Base-by-base conservation (phyloP, 1,140 invertebrate genomes). In the Geopemphigus sp. region DNA sequence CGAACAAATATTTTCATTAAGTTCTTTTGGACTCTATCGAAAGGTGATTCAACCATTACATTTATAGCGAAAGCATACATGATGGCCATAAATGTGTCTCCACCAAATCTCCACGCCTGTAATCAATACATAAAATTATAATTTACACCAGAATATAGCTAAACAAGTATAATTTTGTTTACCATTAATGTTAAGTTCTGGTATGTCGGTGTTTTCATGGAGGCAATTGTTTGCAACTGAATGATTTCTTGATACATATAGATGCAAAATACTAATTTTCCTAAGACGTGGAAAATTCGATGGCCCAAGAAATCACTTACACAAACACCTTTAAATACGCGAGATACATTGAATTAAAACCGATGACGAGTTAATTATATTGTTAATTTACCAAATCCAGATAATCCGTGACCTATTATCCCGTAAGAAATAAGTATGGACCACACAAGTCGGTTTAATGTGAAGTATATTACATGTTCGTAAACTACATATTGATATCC, bases 1-100 rank as follows among this genome's bases (percentile, higher is more conserved):
- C 81, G 54, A n/a, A 80, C 29, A 68, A 81, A 80, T 29, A 78
- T 19, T 59, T 80, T 80, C 57, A 81, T 59, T 10, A 81, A 6
- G 74, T 83, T 83, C 76, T 83, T 83, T 56, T 83, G 82, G 4
- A 83, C 47, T 64, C 82, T 80, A 19, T 83, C 82, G 4, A 82
- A 63, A 1, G 82, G 82, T 0, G 82, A 82, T 80, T 83, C 82
- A 15, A 83, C 57, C 50, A 82, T 59, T 15, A 83, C 53, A 53
- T 83, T 83, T 5, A 83, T 54, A 11, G 47, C 57, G 17, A 83
- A 66, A 11, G 82, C 82, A 8, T 81, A 74, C 29, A 82, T 53
- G 50, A 82, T 70, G 8, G 82, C 74, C 24, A 76, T n/a, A 19
- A 73, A 53, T 4, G 64, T 39, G 50, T 83, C 82, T 15, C 82